A percentile compares a stretch with the other conserved stretches of the same genome.
Conservation (phyloP, 2,797 vertebrate species). For the Hippopotamyrus pictus region DNA sequence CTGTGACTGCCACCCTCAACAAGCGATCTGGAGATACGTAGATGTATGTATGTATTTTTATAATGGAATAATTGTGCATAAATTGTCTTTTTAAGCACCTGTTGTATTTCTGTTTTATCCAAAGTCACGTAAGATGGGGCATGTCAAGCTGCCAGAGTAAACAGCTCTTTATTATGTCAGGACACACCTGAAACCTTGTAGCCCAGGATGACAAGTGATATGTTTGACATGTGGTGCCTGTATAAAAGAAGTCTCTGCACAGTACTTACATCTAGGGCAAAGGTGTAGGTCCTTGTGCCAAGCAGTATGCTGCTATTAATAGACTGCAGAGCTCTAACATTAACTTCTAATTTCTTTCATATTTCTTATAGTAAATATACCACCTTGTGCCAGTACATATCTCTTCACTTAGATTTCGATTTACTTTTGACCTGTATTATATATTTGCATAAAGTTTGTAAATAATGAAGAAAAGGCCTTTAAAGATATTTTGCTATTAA, state of each 20-base stretch:
- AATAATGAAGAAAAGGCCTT: not conserved
- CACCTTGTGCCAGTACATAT: not conserved
- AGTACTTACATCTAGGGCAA: not conserved
- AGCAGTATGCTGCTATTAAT: not conserved
- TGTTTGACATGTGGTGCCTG: not conserved
- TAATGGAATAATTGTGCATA: not conserved
- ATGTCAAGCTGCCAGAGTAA: not conserved
- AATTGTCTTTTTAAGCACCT: not conserved
- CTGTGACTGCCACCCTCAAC: not conserved
- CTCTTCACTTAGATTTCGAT: not conserved
- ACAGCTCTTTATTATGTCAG: not conserved
- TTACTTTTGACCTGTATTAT: not conserved
- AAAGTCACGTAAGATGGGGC: not conserved
- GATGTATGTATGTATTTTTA: not conserved
- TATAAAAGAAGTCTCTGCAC: not conserved
- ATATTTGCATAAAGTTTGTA: not conserved
- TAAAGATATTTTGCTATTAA: not conserved
- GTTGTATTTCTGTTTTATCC: not conserved
- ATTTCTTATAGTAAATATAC: not conserved
- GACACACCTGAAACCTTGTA: not conserved
- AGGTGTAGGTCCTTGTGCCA: not conserved
- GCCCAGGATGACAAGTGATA: not conserved
- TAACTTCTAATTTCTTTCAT: not conserved
- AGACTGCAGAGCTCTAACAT: not conserved
- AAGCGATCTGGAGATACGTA: not conserved